Percentiles rank a stretch among this genome's conserved stretches.
phyloP scores from a whole-genome alignment of 1,140 invertebrate species.

The Matsumurasca onukii region DNA sequence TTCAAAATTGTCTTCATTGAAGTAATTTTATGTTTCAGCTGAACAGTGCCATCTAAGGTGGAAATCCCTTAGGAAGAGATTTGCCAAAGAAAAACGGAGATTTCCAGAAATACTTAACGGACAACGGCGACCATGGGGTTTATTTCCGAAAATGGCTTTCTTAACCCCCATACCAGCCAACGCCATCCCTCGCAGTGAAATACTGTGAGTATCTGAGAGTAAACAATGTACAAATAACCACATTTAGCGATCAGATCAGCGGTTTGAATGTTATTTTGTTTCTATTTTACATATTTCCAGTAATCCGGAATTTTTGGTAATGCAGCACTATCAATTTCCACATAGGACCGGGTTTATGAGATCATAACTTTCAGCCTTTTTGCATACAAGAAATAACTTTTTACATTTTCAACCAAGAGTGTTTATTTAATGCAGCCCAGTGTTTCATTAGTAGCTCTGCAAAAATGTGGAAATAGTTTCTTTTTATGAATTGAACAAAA shows the following conservation, averaged over 20 bases:
- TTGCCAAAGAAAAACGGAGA: slow-evolving; percentile 5
- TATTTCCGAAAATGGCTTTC: slow-evolving; percentile 4
- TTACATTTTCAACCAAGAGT: too few species aligned
- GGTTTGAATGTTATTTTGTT: neutral
- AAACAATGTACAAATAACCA: too few species aligned
- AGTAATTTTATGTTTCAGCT: too few species aligned
- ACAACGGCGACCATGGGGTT: slow-evolving; percentile 3
- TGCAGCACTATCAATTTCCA: neutral
- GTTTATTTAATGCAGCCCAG: too few species aligned
- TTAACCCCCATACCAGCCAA: neutral
- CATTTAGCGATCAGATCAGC: too few species aligned
- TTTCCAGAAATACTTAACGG: neutral
- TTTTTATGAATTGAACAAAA: too few species aligned
- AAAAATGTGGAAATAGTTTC: too few species aligned
- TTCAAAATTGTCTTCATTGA: neutral
- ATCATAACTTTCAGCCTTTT: too few species aligned
- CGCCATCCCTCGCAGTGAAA: neutral
- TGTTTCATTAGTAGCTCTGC: too few species aligned
- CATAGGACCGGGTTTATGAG: too few species aligned
- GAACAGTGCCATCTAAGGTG: slow-evolving; percentile 8
- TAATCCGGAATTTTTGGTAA: neutral
- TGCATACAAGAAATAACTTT: too few species aligned
- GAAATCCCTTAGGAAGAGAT: slow-evolving; percentile 5
- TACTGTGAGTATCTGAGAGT: too few species aligned
- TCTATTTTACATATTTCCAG: neutral